Evolutionary conservation across 2,888 invertebrate genomes (phyloP).

Genomic region (Unio pictorum): DNA sequence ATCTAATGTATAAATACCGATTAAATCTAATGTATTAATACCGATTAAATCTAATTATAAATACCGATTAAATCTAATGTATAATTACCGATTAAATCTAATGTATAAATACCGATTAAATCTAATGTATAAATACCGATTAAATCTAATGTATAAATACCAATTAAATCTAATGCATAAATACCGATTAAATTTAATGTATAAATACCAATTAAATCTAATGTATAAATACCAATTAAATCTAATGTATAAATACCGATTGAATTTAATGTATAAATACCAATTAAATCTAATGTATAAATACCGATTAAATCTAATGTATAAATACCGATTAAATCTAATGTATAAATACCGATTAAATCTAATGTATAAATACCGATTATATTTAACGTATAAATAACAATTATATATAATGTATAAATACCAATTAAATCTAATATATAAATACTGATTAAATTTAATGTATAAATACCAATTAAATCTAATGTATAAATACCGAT

Average conservation of each 20-base stretch:
- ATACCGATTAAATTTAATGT: constrained; percentile 28
- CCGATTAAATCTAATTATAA: constrained; percentile 23
- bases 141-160: constrained; percentile 14
- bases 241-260: constrained; percentile 26
- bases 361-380: constrained; percentile 26
- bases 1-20: constrained; percentile 23
- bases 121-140: constrained; percentile 26
- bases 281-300: constrained; percentile 19
- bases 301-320: constrained; percentile 28
- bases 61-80: constrained; percentile 28
- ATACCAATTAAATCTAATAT: constrained; percentile 27
- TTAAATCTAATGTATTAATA: constrained; percentile 14
- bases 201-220: constrained; percentile 30
- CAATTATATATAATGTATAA: constrained; percentile 18
- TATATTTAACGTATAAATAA: constrained; percentile 10
- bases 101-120: constrained; percentile 30
- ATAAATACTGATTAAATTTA: constrained; percentile 29
- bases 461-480: constrained; percentile 30
- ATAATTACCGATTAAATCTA: constrained; percentile 29
- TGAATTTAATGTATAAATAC: constrained; percentile 14
- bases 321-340: constrained; percentile 30
- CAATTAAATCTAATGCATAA: constrained; percentile 19
- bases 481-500: constrained; percentile 26
- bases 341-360: constrained; percentile 29
- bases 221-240: too few relatives aligned